A percentile compares a stretch with the other conserved stretches of the same genome.
Evolutionary conservation across 2,888 invertebrate genomes (phyloP).

Genomic region (Furcula furcula): DNA sequence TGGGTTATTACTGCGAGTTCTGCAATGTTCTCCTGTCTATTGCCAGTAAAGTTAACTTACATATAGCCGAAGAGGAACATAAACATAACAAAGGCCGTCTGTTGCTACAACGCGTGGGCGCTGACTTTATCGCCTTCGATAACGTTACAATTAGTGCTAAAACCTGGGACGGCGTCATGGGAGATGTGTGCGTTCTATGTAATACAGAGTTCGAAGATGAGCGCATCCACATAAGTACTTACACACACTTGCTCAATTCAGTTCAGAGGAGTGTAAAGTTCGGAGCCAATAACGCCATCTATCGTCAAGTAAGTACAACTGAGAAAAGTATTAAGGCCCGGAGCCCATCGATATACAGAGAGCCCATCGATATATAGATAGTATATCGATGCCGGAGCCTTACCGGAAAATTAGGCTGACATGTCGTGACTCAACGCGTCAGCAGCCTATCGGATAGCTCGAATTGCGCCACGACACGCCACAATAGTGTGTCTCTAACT

Average conservation of each 20-base stretch:
- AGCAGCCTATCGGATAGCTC: too few species aligned
- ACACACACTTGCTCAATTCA: conserved; percentile 46
- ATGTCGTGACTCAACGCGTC: too few species aligned
- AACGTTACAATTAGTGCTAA: conserved; percentile 39
- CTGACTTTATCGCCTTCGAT: conserved; percentile 36
- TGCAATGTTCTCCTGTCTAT: conserved; percentile 49
- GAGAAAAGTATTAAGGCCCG: too few species aligned
- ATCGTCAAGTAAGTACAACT: conserved; percentile 35
- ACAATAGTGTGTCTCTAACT: too few species aligned
- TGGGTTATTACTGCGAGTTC: conserved; percentile 55
- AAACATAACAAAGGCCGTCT: conserved; percentile 30
- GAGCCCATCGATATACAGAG: too few species aligned
- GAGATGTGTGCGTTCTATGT: conserved; percentile 50
- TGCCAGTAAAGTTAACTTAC: conserved; percentile 43
- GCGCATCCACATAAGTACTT: conserved; percentile 37
- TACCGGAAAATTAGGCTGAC: too few species aligned
- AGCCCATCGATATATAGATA: too few species aligned
- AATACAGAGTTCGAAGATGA: conserved; percentile 46
- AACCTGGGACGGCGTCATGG: conserved; percentile 55
- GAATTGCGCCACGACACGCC: too few species aligned
- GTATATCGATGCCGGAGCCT: too few species aligned
- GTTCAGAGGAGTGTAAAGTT: conserved; percentile 43
- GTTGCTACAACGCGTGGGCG: conserved; percentile 27
- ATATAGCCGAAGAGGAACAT: conserved; percentile 43
- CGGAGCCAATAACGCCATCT: conserved; percentile 35